A percentile compares a stretch with the other conserved stretches of the same genome.
Conservation (phyloP, 2,797 vertebrate genomes). For the Coilia nasus region DNA sequence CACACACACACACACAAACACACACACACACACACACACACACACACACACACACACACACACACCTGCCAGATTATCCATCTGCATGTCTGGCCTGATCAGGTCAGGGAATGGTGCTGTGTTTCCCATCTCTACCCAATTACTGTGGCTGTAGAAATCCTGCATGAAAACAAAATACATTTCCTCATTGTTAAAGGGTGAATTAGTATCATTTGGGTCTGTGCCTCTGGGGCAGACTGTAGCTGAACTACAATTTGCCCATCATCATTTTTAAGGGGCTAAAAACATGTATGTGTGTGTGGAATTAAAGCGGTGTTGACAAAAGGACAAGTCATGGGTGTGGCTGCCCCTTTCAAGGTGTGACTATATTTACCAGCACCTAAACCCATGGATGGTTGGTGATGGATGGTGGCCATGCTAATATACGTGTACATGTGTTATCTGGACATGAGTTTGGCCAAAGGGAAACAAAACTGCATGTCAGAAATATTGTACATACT, state of each 20-base stretch:
- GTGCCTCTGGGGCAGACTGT: neutral
- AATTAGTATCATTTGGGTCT: neutral
- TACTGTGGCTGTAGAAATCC: conserved; percentile 78
- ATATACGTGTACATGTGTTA: neutral
- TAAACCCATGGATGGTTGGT: neutral
- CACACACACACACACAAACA: no score
- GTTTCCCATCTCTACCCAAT: conserved; percentile 71
- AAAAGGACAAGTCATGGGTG: neutral
- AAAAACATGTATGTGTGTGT: neutral
- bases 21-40: neutral
- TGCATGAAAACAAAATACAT: conserved; percentile 35
- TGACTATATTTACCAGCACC: neutral
- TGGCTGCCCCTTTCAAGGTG: neutral
- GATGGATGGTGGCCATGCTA: neutral
- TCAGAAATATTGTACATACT: neutral
- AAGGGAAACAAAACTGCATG: neutral
- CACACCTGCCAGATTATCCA: conserved; percentile 67
- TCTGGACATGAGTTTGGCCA: neutral
- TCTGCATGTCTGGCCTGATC: conserved; percentile 55
- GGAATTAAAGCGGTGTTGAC: neutral
- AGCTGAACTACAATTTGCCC: neutral
- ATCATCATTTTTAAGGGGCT: neutral
- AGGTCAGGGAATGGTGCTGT: conserved; percentile 55
- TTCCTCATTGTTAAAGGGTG: neutral
- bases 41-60: conserved; percentile 1